A percentile compares a stretch with the other conserved stretches of the same genome.
phyloP scores from a whole-genome alignment of 2,888 invertebrate genomes.

The Sarcophaga subvicina region DNA sequence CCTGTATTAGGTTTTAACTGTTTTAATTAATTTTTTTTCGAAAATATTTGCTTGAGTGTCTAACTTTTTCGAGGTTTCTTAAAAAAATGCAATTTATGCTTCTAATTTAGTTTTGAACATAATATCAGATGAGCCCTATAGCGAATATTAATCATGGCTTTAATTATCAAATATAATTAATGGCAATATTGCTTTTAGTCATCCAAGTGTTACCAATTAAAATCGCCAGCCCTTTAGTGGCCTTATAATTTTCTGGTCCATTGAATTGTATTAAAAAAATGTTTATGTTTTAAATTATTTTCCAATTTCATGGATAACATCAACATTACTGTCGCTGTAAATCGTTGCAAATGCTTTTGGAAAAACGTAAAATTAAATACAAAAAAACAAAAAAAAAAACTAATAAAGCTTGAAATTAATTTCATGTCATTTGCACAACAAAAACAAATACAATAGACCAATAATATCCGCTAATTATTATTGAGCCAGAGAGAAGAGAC shows the following conservation, averaged over 20 bases:
- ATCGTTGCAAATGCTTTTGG: slow-evolving; percentile 25
- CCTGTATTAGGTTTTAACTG: too few species aligned
- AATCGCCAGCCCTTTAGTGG: slow-evolving; percentile 31
- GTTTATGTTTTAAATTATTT: slow-evolving; percentile 4
- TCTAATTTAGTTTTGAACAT: too few species aligned
- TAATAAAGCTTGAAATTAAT: slow-evolving; percentile 64
- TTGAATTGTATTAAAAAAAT: slow-evolving; percentile 27
- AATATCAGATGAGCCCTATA: too few species aligned
- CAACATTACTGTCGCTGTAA: slow-evolving; percentile 11
- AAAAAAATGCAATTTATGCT: too few species aligned
- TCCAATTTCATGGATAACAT: slow-evolving; percentile 7
- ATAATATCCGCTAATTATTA: slow-evolving; percentile 63
- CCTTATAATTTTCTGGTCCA: slow-evolving; percentile 51
- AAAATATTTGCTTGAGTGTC: too few species aligned
- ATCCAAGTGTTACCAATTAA: not conserved
- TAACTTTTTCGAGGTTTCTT: too few species aligned
- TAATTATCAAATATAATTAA: not conserved
- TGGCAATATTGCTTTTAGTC: not conserved
- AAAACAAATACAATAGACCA: slow-evolving; percentile 52
- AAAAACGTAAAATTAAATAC: not conserved
- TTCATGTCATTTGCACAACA: slow-evolving; percentile 50
- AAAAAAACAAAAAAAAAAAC: slow-evolving; percentile 28
- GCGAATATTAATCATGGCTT: too few species aligned
- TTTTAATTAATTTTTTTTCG: too few species aligned
- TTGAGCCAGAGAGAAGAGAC: slow-evolving; percentile 25